Base-by-base conservation (phyloP, 2,888 invertebrate species). In the Leptinotarsa haldemani region DNA sequence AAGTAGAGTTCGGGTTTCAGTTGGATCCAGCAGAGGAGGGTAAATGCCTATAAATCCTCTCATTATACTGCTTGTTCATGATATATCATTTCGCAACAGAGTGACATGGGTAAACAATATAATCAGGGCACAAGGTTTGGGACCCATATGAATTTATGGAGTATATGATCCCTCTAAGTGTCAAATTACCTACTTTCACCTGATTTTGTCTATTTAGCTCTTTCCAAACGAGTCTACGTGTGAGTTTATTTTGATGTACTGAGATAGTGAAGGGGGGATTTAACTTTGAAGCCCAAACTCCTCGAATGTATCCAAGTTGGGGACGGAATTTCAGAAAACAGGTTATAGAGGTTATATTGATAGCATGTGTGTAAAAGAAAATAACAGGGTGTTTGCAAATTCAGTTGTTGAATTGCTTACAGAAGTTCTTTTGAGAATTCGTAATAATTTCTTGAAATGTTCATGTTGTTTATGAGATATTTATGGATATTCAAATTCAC, bases 101-200 rank as follows among this genome's bases (percentile, higher is more conserved):
- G 58, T 69, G 71, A 75, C 77, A 69, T 74, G 75, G 74, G 74
- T 75, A 77, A 77, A 77, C 77, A 77, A 74, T 74, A 71, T 77
- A 75, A 77, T 77, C 75, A 75, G 75, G 70, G 71, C 63, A 74
- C 70, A 73, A 73, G 74, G 71, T 77, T 72, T 70, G 68, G 70
- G 75, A 71, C 75, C 74, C 67, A 63, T 71, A 74, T 75, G 73
- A 77, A 75, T 74, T 77, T 73, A 77, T 70, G 69, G 74, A 58
- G 75, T 75, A 77, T 63, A 69, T 46, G 73, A 75, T 68, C 75
- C 74, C 71, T 68, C 74, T 71, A 72, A 74, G 75, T 75, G 75
- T 74, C 75, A 73, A 71, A 75, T 77, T 75, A 75, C 75, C 40
- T 15, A 16, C 50, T 50, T n/a, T 15, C 15, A n/a, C n/a, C 50